Conservation (phyloP, 1,140 invertebrate genomes). For the Drosophila subobscura region DNA sequence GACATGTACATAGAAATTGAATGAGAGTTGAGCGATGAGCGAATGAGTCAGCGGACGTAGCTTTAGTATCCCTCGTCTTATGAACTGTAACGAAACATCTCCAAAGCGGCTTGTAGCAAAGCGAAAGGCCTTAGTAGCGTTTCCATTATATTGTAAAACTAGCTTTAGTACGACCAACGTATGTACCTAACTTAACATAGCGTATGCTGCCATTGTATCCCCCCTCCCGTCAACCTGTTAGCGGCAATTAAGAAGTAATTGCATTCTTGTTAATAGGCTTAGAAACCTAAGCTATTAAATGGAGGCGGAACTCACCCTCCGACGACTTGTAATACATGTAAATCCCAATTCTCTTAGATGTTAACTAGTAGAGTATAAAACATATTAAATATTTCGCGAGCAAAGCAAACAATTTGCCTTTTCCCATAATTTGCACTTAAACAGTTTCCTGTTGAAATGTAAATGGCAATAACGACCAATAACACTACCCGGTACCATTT, state of each 20-base stretch:
- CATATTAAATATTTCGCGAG: constrained; percentile 14
- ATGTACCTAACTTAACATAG: constrained; percentile 64
- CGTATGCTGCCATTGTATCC: constrained; percentile 42
- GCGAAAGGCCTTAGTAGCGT: constrained; percentile 50
- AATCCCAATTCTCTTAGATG: constrained; percentile 39
- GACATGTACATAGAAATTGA: constrained; percentile 63
- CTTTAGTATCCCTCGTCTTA: constrained; percentile 4
- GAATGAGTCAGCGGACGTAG: background rate
- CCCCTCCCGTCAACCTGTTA: constrained; percentile 29
- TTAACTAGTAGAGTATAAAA: constrained; percentile 39
- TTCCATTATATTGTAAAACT: constrained; percentile 27
- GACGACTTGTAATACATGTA: constrained; percentile 36
- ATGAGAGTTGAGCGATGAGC: constrained; percentile 8
- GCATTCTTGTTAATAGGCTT: constrained; percentile 41
- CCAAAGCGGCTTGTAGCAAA: constrained; percentile 70
- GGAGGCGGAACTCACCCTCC: constrained; percentile 11
- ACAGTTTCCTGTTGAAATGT: too few relatives aligned
- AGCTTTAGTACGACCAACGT: constrained; percentile 49
- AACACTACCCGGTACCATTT: too few relatives aligned
- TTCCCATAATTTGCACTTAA: too few relatives aligned
- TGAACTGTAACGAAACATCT: constrained; percentile 44
- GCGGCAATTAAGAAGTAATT: constrained; percentile 49
- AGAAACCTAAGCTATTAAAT: background rate
- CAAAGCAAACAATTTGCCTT: background rate
- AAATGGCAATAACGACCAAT: too few relatives aligned